These are phyloP conservation scores for Coelogynopora nodosa DNA, from an alignment of 2,888 invertebrate species.

Conservation along the genomic window DNA sequence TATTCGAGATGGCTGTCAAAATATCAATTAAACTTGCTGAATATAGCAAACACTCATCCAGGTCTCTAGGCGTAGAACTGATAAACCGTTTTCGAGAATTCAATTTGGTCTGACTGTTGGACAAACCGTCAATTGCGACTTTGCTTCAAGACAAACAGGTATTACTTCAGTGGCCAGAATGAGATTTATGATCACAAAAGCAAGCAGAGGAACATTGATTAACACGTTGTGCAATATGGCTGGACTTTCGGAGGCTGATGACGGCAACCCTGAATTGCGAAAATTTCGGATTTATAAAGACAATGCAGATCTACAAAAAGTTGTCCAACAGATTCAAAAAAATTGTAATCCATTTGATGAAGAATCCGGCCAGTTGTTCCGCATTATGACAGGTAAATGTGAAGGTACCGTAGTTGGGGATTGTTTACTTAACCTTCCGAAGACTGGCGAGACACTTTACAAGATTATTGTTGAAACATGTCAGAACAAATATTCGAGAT, in stretches of 20 bases:
- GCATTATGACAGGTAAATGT: not conserved
- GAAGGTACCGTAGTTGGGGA: not conserved
- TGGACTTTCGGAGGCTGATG: constrained; percentile 30
- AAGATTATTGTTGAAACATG: not conserved
- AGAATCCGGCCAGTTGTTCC: constrained; percentile 16
- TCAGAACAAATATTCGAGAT: not conserved
- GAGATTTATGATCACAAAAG: constrained; percentile 42
- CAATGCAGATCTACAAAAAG: constrained; percentile 39
- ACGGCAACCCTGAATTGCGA: constrained; percentile 37
- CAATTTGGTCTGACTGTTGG: constrained; percentile 47
- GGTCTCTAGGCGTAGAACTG: constrained; percentile 45
- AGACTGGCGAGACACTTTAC: not conserved
- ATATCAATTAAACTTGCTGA: constrained; percentile 48
- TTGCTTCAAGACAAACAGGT: constrained; percentile 46
- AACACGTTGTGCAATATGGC: constrained; percentile 40
- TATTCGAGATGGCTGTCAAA: constrained; percentile 49
- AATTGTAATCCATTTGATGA: constrained; percentile 39
- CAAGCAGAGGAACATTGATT: constrained; percentile 10
- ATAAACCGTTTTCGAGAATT: constrained; percentile 42
- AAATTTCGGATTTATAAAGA: constrained; percentile 42
- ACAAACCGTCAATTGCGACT: constrained; percentile 47
- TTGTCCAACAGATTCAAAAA: constrained; percentile 43
- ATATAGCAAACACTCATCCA: constrained; percentile 46
- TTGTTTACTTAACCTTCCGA: not conserved
- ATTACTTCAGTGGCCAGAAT: constrained; percentile 36